Evolutionary conservation across 2,113 vertebrate species (phyloP).

Genomic region (Cyanoderma ruficeps): DNA sequence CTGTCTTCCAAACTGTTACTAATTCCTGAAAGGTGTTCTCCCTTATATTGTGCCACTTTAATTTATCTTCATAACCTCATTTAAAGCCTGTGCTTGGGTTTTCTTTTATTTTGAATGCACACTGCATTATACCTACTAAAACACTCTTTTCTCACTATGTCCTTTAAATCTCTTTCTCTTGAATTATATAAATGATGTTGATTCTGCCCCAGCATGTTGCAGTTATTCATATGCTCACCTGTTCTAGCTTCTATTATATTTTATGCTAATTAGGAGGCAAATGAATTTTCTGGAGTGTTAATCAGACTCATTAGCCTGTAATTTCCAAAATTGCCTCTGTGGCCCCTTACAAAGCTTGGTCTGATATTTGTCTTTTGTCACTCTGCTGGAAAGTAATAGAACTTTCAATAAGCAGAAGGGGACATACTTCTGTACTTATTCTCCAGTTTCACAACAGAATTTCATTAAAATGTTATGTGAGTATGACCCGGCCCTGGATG

Average conservation of each 20-base stretch:
- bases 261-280: conserved; percentile 52
- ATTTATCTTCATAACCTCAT: neutral
- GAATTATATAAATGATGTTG: neutral
- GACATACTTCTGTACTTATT: neutral
- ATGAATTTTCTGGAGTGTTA: conserved; percentile 53
- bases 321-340: conserved; percentile 18
- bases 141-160: neutral
- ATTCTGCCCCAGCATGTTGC: neutral
- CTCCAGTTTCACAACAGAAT: neutral
- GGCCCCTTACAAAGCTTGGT: neutral
- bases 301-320: conserved; percentile 41
- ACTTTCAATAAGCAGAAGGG: neutral
- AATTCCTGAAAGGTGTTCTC: neutral
- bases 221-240: conserved; percentile 11
- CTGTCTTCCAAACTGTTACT: neutral
- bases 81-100: neutral
- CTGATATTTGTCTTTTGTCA: conserved; percentile 34
- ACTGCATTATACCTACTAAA: neutral
- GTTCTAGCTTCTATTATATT: conserved; percentile 42
- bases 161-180: neutral
- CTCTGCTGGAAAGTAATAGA: conserved; percentile 22
- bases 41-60: neutral
- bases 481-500: neutral
- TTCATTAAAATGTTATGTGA: neutral
- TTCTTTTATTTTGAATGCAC: neutral